phyloP scores from a whole-genome alignment of 2,797 vertebrate species.

The Trichosurus vulpecula region DNA sequence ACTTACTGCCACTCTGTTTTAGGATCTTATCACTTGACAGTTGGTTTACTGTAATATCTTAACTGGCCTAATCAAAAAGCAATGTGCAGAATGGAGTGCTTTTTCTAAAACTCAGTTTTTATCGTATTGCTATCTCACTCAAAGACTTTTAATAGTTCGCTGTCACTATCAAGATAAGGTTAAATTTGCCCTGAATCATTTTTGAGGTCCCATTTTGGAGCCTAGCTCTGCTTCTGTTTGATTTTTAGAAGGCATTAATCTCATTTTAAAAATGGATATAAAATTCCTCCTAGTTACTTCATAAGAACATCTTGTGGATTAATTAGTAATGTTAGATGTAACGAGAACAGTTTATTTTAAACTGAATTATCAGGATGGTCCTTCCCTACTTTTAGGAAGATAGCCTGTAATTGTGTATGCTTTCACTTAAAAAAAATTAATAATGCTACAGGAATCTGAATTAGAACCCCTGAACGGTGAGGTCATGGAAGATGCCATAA shows the following conservation, averaged over 20 bases:
- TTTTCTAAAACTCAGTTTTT: conserved; percentile 36
- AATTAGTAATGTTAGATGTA: conserved; percentile 40
- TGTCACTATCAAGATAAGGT: neutral
- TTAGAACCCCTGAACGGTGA: conserved; percentile 86
- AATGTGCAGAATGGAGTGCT: neutral
- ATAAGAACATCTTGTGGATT: conserved; percentile 10
- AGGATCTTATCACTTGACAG: neutral
- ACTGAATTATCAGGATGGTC: neutral
- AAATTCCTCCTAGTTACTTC: conserved; percentile 14
- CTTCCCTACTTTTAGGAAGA: conserved; percentile 29
- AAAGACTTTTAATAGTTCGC: neutral
- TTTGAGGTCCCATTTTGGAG: neutral
- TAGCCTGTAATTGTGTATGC: conserved; percentile 19
- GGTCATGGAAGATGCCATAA: conserved; percentile 78
- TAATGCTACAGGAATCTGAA: conserved; percentile 74
- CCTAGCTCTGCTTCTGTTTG: conserved; percentile 5
- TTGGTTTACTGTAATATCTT: neutral
- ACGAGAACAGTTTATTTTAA: conserved; percentile 16
- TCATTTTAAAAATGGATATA: conserved; percentile 46
- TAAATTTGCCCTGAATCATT: neutral
- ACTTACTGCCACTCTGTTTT: neutral
- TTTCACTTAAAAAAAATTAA: neutral
- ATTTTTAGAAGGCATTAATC: neutral
- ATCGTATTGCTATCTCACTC: neutral
- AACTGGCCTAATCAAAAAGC: neutral